These are phyloP conservation scores for Leptopilina drosophilae DNA, from an alignment of 2,888 invertebrate species.

Conservation along the genomic window DNA sequence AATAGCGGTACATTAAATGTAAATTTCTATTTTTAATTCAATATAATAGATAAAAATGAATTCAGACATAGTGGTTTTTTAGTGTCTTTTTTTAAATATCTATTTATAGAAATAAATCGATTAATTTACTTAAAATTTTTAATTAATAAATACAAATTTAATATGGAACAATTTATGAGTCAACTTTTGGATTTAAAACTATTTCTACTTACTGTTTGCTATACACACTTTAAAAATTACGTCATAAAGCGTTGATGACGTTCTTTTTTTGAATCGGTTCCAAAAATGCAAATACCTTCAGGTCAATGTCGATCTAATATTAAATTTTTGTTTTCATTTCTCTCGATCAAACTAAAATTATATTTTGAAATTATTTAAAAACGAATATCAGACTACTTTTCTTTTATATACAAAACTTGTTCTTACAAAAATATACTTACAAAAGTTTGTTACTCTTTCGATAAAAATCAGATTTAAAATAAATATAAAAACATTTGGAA, in stretches of 20 bases:
- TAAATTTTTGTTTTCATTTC: conserved; percentile 42
- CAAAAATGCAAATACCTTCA: conserved; percentile 59
- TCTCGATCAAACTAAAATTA: conserved; percentile 43
- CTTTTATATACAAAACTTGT: conserved; percentile 55
- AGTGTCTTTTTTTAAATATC: too few species aligned
- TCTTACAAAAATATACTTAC: conserved; percentile 55
- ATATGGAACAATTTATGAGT: neutral
- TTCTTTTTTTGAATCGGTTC: conserved; percentile 60
- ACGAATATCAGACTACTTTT: conserved; percentile 29
- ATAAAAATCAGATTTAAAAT: too few species aligned
- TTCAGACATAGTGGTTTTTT: too few species aligned
- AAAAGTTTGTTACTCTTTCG: too few species aligned
- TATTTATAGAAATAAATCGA: too few species aligned
- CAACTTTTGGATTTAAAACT: conserved; percentile 13
- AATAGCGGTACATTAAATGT: too few species aligned
- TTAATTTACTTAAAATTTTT: too few species aligned
- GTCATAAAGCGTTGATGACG: conserved; percentile 42
- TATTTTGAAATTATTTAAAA: conserved; percentile 40
- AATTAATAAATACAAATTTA: neutral
- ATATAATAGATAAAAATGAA: too few species aligned
- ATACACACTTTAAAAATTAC: conserved; percentile 50
- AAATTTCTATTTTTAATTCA: too few species aligned
- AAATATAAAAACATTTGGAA: neutral
- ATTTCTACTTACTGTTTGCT: conserved; percentile 51
- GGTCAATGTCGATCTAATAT: conserved; percentile 71